Base-by-base conservation (phyloP, 2,113 vertebrate species). In the Ailurus styani region DNA sequence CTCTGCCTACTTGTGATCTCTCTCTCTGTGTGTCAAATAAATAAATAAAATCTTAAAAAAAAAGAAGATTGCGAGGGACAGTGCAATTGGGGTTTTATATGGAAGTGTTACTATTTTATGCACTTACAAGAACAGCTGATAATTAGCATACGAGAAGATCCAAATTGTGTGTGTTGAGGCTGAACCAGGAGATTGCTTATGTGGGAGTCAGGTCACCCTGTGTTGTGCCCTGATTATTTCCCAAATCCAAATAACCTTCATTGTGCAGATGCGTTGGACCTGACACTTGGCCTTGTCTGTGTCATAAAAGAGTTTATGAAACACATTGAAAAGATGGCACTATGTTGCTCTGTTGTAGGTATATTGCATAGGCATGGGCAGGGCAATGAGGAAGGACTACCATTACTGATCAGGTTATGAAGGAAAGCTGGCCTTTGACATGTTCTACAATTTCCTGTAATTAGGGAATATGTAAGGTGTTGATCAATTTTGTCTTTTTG, bases 21-120 rank as follows among this genome's bases (percentile, higher is more conserved):
- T n/a, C n/a, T n/a, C n/a, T n/a, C n/a, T n/a, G n/a, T n/a, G n/a
- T n/a, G n/a, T n/a, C n/a, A n/a, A n/a, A n/a, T n/a, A n/a, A n/a
- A n/a, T n/a, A n/a, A n/a, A n/a, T n/a, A n/a, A n/a, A n/a, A n/a
- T n/a, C n/a, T n/a, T n/a, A n/a, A n/a, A n/a, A n/a, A n/a, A n/a
- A n/a, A n/a, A n/a, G 55, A 81, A 87, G 57, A 91, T 60, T 60
- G 15, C 29, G 52, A 42, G 12, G 27, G 40, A 77, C 6, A 64
- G n/a, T 18, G 15, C 2, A 57, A 60, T 55, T 62, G 40, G 52
- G 54, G 47, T 81, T 91, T 95, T 94, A 77, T 85, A 12, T 37
- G 37, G 21, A 45, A 45, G 55, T 81, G 42, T 90, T 95, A 91
- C 60, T 91, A 55, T 95, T 97, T 97, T 96, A 91, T 37, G 31